phyloP scores from a whole-genome alignment of 1,140 invertebrate species.

The Papilio helenus region DNA sequence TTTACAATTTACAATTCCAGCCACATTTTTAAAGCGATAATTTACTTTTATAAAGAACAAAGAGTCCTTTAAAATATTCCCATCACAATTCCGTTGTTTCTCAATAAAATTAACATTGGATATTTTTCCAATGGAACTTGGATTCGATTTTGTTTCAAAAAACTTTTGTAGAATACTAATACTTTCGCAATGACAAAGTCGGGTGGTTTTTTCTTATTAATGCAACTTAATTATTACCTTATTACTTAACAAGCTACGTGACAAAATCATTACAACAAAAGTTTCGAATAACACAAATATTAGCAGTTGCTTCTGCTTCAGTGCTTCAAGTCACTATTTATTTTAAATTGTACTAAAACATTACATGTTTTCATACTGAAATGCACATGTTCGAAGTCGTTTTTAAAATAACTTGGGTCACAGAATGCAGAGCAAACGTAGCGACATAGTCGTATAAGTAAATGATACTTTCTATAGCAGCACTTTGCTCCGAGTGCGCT shows the following conservation, averaged over 20 bases:
- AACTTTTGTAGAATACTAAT: neutral
- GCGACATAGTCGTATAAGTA: neutral
- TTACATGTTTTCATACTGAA: neutral
- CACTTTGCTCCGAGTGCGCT: neutral
- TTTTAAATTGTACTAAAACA: neutral
- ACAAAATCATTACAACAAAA: too few species aligned
- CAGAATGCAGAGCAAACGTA: neutral
- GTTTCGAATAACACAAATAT: too few species aligned
- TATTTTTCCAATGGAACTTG: slow-evolving; percentile 20
- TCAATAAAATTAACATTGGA: slow-evolving; percentile 20
- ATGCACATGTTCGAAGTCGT: neutral
- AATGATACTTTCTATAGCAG: neutral
- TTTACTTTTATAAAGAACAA: slow-evolving; percentile 27
- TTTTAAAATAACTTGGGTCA: neutral
- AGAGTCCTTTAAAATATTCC: slow-evolving; percentile 24
- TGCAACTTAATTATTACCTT: neutral
- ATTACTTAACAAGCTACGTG: neutral
- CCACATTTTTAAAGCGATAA: slow-evolving; percentile 5
- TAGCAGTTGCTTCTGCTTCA: too few species aligned
- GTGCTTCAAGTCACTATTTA: neutral
- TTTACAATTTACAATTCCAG: neutral
- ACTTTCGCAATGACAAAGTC: neutral
- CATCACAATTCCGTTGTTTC: neutral
- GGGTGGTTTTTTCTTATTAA: neutral
- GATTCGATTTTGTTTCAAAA: slow-evolving; percentile 24